Base-by-base conservation (phyloP, 2,888 invertebrate species). In the Tuta absoluta region DNA sequence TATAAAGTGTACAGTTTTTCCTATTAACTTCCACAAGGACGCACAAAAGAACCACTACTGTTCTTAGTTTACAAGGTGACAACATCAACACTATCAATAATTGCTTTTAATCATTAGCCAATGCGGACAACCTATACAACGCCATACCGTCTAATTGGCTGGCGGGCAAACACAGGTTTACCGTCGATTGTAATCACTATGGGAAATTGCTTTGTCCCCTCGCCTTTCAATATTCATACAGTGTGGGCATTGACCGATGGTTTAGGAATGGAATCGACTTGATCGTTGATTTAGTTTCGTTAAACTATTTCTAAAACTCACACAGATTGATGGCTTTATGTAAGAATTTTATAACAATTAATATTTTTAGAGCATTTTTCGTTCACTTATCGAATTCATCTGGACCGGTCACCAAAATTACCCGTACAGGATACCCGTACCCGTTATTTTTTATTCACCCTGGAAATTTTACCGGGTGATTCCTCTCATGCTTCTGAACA, bases 31-130 rank as follows among this genome's bases (percentile, higher is more conserved):
- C 10, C 33, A n/a, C 56, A 33, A 56, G 56, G 56, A 3, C 7
- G 10, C 17, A 24, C 24, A 17, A 14, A 17, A 2, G n/a, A n/a
- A 7, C 17, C 33, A 8, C 28, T 56, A 24, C 33, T 56, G 28
- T 56, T 56, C 24, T 56, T 24, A n/a, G 17, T 56, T 14, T 17
- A 56, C 33, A n/a, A 59, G 7, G 7, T 49, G 51, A 49, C 49
- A 56, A 37, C 61, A n/a, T 60, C 23, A 38, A 49, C 63, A 61
- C 66, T 58, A 41, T 58, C 64, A 64, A 64, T 66, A 62, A 66
- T 66, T 66, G 66, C 64, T 62, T 66, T 66, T 66, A 66, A 66
- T 66, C 66, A 64, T 62, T 66, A 60, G 62, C 60, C 53, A 53
- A 14, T 28, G 53, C 33, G 37, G 41, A 53, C 37, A 53, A 58